Percentiles rank a stretch among this genome's conserved stretches.
These are phyloP conservation scores for Hydriomena furcata DNA, from an alignment of 2,888 invertebrate species.

Conservation along the genomic window DNA sequence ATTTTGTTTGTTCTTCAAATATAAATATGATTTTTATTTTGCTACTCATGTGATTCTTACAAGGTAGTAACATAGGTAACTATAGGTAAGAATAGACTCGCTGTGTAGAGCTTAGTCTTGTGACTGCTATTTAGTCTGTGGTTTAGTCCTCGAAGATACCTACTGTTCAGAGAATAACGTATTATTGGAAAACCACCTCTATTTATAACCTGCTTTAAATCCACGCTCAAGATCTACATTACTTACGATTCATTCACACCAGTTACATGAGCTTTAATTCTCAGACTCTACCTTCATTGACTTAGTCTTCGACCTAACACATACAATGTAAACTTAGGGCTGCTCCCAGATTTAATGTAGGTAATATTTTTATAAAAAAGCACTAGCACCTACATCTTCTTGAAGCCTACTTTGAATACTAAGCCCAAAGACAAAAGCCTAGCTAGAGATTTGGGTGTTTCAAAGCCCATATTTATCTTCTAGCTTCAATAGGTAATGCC, in stretches of 20 bases:
- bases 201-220: too few relatives aligned
- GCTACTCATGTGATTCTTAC: too few relatives aligned
- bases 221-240: too few relatives aligned
- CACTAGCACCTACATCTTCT: constrained; percentile 8
- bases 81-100: too few relatives aligned
- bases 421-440: constrained; percentile 19
- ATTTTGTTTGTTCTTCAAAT: too few relatives aligned
- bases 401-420: constrained; percentile 23
- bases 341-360: constrained; percentile 6
- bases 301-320: background rate
- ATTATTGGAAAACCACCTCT: background rate
- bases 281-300: background rate
- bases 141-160: too few relatives aligned
- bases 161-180: too few relatives aligned
- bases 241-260: too few relatives aligned
- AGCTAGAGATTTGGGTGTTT: constrained; percentile 14
- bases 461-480: constrained; percentile 25
- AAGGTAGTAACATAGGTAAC: too few relatives aligned
- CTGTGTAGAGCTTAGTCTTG: too few relatives aligned
- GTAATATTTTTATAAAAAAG: constrained; percentile 4
- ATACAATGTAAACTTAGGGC: background rate
- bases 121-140: too few relatives aligned
- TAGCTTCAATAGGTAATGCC: constrained; percentile 27
- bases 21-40: too few relatives aligned
- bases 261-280: background rate